Evolutionary conservation across 2,113 vertebrate genomes (phyloP), one percentile per base, ranked within the genome.

Genomic region (Periophthalmus modestus): DNA sequence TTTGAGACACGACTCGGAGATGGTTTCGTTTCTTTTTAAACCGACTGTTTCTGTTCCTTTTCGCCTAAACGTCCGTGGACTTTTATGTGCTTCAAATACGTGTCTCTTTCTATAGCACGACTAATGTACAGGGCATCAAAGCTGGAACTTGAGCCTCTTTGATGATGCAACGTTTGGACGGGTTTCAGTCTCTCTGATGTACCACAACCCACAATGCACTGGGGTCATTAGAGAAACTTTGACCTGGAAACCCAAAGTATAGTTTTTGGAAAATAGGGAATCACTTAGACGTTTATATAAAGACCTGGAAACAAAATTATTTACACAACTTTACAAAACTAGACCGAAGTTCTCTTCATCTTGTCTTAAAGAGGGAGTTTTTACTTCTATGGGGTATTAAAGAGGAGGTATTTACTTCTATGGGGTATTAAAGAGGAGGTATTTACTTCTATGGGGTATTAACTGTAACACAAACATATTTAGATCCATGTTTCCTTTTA

Each of bases 131-230:
- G 58, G 14, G 24, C 24, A 61, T 61, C 58, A 61, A 61, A 33
- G 58, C 24, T 33, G 5, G 12, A 33, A 33, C 15, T 28, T 61
- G 18, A 9, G 58, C 23, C 24, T 14, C 58, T 61, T 61, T 28
- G 58, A 61, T 61, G 58, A 61, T 34, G 58, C 2, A 61, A 61
- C 15, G 2, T 33, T 28, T 61, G 58, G 24, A 61, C 13, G 58
- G 58, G 16, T 34, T 34, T 61, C 24, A 61, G 58, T 61, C 58
- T 61, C 23, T 61, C 58, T 61, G 58, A 61, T 61, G 24, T 61
- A 24, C 54, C 54, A 21, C 54, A 21, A 24, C 28, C 58, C 58
- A 61, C 58, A 61, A 33, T 61, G 58, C 58, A 61, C 13, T 33
- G 58, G 23, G 58, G 57, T 61, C 58, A 61, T 61, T 33, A 7